These are phyloP conservation scores for Arizona elegans DNA, from an alignment of 2,113 vertebrate species.

Conservation along the genomic window DNA sequence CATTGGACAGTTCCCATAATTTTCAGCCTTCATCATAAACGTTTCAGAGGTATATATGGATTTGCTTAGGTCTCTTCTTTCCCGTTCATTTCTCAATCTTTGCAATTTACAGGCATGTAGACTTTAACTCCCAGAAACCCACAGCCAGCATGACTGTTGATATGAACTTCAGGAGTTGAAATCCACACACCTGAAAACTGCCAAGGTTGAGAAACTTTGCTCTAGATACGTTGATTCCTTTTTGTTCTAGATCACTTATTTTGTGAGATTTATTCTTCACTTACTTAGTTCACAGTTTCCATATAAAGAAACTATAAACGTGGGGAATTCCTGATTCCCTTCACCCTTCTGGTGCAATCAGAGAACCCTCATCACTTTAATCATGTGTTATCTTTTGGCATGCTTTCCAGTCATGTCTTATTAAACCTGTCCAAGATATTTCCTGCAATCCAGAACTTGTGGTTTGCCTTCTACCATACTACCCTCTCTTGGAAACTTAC, in stretches of 20 bases:
- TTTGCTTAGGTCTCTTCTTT: background rate
- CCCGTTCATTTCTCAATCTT: background rate
- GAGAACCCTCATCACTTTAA: background rate
- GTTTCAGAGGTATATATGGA: background rate
- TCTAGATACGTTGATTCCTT: background rate
- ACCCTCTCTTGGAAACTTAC: slow-evolving; percentile 58
- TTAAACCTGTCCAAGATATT: too few relatives aligned
- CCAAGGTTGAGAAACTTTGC: background rate
- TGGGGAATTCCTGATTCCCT: background rate
- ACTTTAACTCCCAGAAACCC: background rate
- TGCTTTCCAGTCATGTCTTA: background rate
- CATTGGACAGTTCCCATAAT: background rate
- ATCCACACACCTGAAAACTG: background rate
- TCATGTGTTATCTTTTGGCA: background rate
- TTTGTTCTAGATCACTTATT: too few relatives aligned
- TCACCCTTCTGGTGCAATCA: background rate
- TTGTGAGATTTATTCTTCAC: too few relatives aligned
- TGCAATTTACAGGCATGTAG: background rate
- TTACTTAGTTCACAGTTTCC: background rate
- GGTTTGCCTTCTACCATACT: too few relatives aligned
- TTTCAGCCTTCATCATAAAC: background rate
- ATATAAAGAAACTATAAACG: background rate
- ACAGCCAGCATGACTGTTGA: background rate
- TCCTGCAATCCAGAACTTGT: background rate
- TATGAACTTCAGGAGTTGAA: background rate